These are phyloP conservation scores for Nanorana parkeri DNA, from an alignment of 2,113 vertebrate species.

Conservation along the genomic window DNA sequence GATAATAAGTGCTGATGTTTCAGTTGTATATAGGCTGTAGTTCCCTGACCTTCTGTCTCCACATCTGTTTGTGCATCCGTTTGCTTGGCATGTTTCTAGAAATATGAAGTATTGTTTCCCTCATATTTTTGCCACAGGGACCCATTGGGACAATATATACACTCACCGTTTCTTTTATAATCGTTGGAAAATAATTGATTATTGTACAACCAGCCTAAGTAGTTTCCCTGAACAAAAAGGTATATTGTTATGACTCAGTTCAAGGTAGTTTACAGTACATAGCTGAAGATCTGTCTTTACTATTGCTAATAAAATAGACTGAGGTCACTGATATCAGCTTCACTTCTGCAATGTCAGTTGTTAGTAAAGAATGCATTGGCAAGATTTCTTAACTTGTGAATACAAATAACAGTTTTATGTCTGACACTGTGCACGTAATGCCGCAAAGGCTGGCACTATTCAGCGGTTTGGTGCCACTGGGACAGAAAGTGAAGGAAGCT, in stretches of 20 bases:
- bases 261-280: neutral
- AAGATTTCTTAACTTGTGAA: too few species aligned
- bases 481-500: too few species aligned
- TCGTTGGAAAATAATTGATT: conserved; percentile 30
- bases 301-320: neutral
- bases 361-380: neutral
- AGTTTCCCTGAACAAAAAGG: neutral
- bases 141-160: neutral
- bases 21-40: neutral
- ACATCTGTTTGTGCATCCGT: neutral
- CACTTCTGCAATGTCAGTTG: neutral
- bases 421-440: too few species aligned
- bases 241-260: neutral
- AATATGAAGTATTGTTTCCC: neutral
- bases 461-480: too few species aligned
- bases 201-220: neutral
- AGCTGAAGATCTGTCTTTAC: conserved; percentile 15
- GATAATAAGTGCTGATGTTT: conserved; percentile 46
- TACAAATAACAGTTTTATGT: too few species aligned
- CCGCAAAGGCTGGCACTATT: too few species aligned
- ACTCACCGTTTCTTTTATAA: neutral
- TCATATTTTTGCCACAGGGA: neutral
- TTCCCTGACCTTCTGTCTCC: neutral
- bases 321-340: neutral
- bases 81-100: neutral